phyloP scores from a whole-genome alignment of 2,113 vertebrate genomes.

The Ophiodon elongatus region DNA sequence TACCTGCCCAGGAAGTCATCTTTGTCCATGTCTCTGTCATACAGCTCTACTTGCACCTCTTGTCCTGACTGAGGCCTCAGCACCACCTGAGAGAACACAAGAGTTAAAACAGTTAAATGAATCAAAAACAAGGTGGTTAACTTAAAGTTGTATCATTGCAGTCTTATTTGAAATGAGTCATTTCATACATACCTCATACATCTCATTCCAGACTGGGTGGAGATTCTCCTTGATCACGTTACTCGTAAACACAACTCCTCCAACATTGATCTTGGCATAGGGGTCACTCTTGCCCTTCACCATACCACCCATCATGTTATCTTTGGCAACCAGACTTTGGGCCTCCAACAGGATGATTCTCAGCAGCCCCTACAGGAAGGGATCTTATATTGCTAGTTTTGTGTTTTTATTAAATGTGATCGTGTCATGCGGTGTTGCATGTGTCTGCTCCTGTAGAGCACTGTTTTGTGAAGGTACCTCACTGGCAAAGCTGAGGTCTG shows the following conservation, averaged over 20 bases:
- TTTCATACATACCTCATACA: constrained; percentile 88
- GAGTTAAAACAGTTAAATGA: background rate
- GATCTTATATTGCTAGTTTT: background rate
- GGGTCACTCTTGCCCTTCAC: constrained; percentile 94
- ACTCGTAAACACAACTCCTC: constrained; percentile 85
- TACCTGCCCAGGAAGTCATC: constrained; percentile 94
- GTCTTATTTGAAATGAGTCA: background rate
- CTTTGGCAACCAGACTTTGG: constrained; percentile 90
- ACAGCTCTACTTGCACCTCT: constrained; percentile 90
- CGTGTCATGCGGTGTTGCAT: background rate
- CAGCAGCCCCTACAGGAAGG: constrained; percentile 86
- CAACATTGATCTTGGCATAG: constrained; percentile 87
- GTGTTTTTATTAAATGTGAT: background rate
- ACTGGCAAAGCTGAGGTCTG: constrained; percentile 85
- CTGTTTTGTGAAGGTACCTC: constrained; percentile 78
- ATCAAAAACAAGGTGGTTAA: background rate
- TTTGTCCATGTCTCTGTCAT: constrained; percentile 92
- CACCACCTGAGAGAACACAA: constrained; percentile 81
- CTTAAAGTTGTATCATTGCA: background rate
- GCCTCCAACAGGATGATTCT: constrained; percentile 91
- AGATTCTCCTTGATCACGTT: constrained; percentile 91
- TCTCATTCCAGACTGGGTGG: constrained; percentile 92
- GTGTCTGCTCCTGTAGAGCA: background rate
- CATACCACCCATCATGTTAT: constrained; percentile 87
- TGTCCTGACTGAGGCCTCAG: constrained; percentile 86